Conservation (phyloP, 2,888 invertebrate species). For the Conops quadrifasciatus region DNA sequence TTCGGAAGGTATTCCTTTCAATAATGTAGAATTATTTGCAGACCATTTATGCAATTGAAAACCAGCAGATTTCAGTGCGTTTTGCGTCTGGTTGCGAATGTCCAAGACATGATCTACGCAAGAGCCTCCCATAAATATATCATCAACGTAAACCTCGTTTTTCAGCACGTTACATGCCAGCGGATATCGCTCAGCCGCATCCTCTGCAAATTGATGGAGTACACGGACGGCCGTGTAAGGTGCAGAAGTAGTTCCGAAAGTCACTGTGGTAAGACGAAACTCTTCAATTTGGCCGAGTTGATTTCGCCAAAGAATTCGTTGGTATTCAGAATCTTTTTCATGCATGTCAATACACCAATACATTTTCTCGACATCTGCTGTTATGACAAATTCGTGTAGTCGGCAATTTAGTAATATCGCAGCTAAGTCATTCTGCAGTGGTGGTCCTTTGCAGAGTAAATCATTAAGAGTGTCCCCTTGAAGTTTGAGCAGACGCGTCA, state of each 20-base stretch:
- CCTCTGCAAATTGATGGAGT: background rate
- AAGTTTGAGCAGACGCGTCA: background rate
- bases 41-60: background rate
- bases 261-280: constrained; percentile 28
- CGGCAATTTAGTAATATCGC: constrained; percentile 23
- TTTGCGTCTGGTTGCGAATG: constrained; percentile 2
- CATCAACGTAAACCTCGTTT: background rate
- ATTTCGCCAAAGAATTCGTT: constrained; percentile 30
- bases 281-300: constrained; percentile 21
- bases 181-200: background rate
- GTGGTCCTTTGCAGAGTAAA: constrained; percentile 22
- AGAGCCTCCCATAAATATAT: background rate
- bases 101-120: background rate
- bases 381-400: constrained; percentile 5
- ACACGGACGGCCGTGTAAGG: constrained; percentile 13
- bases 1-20: background rate
- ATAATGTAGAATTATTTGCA: background rate
- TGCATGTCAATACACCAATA: constrained; percentile 27
- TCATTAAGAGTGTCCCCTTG: constrained; percentile 34
- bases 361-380: constrained; percentile 31
- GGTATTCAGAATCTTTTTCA: constrained; percentile 27
- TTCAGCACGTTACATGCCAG: background rate
- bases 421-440: constrained; percentile 25
- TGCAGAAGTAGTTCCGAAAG: constrained; percentile 32
- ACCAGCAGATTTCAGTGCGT: background rate